Evolutionary conservation across 1,140 invertebrate genomes (phyloP).

Genomic region (Lucilia sericata): DNA sequence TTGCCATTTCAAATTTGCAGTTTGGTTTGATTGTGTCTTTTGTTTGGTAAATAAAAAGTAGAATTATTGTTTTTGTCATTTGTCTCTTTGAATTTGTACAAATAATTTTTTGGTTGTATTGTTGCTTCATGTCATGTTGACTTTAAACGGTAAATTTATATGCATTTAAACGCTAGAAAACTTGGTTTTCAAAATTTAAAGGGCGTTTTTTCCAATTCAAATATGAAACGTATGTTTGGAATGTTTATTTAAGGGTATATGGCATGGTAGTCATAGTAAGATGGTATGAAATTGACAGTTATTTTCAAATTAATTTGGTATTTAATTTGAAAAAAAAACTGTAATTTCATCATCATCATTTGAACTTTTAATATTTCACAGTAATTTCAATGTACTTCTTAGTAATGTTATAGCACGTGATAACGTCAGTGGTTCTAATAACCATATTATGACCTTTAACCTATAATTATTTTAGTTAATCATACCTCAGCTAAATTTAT

Average conservation of each 20-base stretch:
- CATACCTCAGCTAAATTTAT: not conserved
- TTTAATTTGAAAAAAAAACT: not conserved
- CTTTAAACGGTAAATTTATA: not conserved
- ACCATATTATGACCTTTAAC: not conserved
- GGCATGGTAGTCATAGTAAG: not conserved
- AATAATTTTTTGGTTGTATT: not conserved
- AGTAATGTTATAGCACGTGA: not conserved
- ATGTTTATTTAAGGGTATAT: slow-evolving; percentile 9
- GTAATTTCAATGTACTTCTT: too few species aligned
- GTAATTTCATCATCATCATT: not conserved
- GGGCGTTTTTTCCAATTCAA: not conserved
- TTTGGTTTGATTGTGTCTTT: slow-evolving; percentile 42
- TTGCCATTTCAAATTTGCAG: slow-evolving; percentile 27
- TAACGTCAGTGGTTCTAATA: not conserved
- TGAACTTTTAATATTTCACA: not conserved
- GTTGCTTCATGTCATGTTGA: not conserved
- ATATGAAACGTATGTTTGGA: slow-evolving; percentile 1
- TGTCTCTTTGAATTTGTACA: slow-evolving; percentile 21
- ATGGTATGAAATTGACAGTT: slow-evolving; percentile 15
- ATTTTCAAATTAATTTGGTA: not conserved
- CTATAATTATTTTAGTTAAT: slow-evolving; percentile 17
- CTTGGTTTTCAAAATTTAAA: not conserved
- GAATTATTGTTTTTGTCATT: slow-evolving; percentile 41
- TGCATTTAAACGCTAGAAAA: not conserved
- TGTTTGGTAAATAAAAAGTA: slow-evolving; percentile 14